Evolutionary conservation across 2,888 invertebrate genomes (phyloP).

Genomic region (Philonicus albiceps): DNA sequence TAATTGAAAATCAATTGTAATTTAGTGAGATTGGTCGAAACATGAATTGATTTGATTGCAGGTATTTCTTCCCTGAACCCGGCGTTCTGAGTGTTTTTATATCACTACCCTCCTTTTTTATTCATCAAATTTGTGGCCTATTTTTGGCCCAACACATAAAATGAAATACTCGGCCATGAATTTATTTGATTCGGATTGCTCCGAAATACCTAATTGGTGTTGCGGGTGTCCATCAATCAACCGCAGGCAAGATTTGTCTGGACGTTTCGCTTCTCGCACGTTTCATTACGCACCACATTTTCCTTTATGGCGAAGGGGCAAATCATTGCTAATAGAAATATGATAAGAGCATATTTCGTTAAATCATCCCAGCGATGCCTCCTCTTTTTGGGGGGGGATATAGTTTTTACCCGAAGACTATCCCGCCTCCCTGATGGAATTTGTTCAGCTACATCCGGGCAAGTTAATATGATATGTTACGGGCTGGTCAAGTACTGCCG

Average conservation of each 20-base stretch:
- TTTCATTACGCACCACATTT: not conserved
- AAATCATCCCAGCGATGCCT: not conserved
- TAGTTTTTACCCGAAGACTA: not conserved
- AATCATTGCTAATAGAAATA: constrained; percentile 7
- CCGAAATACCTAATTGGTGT: constrained; percentile 4
- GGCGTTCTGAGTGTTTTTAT: not conserved
- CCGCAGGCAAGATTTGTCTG: not conserved
- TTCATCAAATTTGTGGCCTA: not conserved
- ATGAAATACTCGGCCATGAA: not conserved
- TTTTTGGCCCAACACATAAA: constrained; percentile 1
- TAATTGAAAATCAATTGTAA: constrained; percentile 19
- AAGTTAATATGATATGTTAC: not conserved
- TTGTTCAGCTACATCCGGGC: not conserved
- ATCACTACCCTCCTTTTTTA: not conserved
- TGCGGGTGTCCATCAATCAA: not conserved
- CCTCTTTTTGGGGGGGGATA: not conserved
- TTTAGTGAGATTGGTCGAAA: not conserved
- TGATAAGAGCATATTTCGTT: not conserved
- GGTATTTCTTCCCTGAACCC: not conserved
- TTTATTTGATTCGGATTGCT: not conserved
- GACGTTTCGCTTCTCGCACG: not conserved
- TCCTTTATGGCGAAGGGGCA: not conserved
- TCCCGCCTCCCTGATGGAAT: not conserved
- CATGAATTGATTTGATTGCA: constrained; percentile 3
- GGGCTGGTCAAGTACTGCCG: constrained; percentile 6